Conservation (phyloP, 2,888 invertebrate species). For the Mesoligia furuncula region DNA sequence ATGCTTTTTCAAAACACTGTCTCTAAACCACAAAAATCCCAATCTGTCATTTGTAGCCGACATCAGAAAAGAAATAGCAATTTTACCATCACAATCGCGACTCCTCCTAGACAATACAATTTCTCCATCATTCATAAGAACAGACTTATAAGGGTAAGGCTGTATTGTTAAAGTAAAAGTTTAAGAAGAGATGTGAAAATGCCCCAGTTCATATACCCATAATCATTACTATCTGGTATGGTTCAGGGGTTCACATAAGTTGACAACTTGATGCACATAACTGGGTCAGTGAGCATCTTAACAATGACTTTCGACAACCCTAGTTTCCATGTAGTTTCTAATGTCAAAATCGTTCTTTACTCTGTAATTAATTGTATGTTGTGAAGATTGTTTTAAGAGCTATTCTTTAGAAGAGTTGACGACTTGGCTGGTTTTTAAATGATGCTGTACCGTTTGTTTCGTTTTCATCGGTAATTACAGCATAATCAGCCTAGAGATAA, state of each 20-base stretch:
- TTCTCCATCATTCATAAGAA: slow-evolving; percentile 47
- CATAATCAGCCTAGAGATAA: background rate
- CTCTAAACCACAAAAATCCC: background rate
- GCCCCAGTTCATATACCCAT: slow-evolving; percentile 62
- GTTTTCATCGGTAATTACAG: background rate
- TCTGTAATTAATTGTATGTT: slow-evolving; percentile 45
- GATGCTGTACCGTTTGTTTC: background rate
- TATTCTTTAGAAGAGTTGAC: slow-evolving; percentile 12
- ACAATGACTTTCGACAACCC: slow-evolving; percentile 78
- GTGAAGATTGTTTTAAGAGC: slow-evolving; percentile 17
- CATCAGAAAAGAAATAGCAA: slow-evolving; percentile 10
- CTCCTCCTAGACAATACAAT: slow-evolving; percentile 41
- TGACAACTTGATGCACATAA: slow-evolving; percentile 57
- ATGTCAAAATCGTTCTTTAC: slow-evolving; percentile 67
- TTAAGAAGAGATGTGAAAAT: slow-evolving; percentile 70
- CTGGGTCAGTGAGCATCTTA: slow-evolving; percentile 64
- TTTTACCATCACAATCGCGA: slow-evolving; percentile 32
- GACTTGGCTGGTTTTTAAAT: background rate
- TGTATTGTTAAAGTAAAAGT: slow-evolving; percentile 68
- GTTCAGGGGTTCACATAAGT: slow-evolving; percentile 80
- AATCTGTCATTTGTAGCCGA: background rate
- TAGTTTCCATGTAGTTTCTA: slow-evolving; percentile 77
- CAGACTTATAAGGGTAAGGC: slow-evolving; percentile 49
- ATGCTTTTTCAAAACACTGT: background rate
- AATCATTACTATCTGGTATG: slow-evolving; percentile 65